These are phyloP conservation scores for Myotis pilosus DNA, from an alignment of 2,797 vertebrate species.

Conservation along the genomic window DNA sequence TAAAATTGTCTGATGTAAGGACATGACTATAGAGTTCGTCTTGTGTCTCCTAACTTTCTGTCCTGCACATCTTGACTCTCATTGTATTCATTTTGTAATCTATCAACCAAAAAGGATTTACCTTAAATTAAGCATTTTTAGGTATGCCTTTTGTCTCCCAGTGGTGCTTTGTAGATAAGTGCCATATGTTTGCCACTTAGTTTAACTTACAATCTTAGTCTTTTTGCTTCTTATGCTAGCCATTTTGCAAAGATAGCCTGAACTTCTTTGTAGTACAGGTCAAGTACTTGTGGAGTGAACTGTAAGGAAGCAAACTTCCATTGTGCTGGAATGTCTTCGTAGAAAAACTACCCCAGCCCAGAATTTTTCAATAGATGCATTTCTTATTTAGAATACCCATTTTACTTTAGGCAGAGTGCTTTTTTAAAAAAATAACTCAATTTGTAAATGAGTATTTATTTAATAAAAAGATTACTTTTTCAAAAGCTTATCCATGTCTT, in stretches of 20 bases:
- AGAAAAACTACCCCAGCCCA: not conserved
- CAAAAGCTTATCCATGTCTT: not conserved
- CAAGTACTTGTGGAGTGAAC: constrained; percentile 49
- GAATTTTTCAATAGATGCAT: constrained; percentile 35
- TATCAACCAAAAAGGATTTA: constrained; percentile 31
- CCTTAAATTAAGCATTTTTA: constrained; percentile 58
- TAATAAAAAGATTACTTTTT: constrained; percentile 46
- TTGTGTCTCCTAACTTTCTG: constrained; percentile 9
- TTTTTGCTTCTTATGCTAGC: constrained; percentile 4
- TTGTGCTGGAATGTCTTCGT: constrained; percentile 14
- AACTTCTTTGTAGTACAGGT: constrained; percentile 13
- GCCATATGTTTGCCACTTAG: constrained; percentile 21
- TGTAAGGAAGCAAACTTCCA: not conserved
- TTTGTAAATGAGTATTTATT: constrained; percentile 42
- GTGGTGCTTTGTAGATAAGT: constrained; percentile 16
- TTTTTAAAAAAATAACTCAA: not conserved
- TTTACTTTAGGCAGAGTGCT: constrained; percentile 43
- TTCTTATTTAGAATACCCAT: constrained; percentile 32
- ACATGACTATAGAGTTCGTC: not conserved
- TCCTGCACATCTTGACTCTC: not conserved
- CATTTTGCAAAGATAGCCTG: constrained; percentile 34
- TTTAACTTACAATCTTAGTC: constrained; percentile 32
- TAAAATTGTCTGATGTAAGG: constrained; percentile 31
- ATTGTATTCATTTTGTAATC: constrained; percentile 37
- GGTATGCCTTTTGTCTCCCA: constrained; percentile 32